Conservation (phyloP, 2,797 vertebrate species). For the Acropternis orthonyx region DNA sequence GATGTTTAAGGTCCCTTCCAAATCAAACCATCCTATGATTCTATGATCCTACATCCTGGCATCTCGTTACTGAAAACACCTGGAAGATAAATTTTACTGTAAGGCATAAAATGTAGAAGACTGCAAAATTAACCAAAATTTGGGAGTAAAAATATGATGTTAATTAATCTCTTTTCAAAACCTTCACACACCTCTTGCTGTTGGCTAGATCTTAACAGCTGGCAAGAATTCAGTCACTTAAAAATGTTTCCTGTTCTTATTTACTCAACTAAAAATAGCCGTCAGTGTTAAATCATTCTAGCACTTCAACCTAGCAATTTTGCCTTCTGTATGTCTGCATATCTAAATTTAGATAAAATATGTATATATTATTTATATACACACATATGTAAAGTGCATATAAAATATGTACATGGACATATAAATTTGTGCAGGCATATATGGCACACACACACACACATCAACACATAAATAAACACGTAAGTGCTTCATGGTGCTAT, state of each 20-base stretch:
- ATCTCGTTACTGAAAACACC: background rate
- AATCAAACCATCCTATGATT: background rate
- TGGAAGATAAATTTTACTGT: background rate
- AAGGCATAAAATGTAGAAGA: background rate
- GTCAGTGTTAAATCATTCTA: background rate
- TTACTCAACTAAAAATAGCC: conserved; percentile 35
- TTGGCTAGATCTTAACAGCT: conserved; percentile 21
- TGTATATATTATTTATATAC: background rate
- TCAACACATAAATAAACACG: background rate
- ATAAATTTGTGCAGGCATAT: no score
- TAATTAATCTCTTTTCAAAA: background rate
- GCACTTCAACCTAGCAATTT: background rate
- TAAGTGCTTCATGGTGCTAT: background rate
- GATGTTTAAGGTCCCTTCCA: background rate
- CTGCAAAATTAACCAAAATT: background rate
- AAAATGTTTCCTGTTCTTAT: conserved; percentile 10
- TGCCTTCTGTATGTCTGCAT: background rate
- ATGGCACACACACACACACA: fast-evolving
- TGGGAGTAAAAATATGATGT: background rate
- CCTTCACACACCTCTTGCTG: background rate
- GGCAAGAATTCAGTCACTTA: background rate
- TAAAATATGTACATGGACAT: fast-evolving
- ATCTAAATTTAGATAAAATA: background rate
- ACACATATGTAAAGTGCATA: background rate
- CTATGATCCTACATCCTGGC: background rate